These are phyloP conservation scores for Phyllotis vaccarum DNA, from an alignment of 2,797 vertebrate species.

Conservation along the genomic window DNA sequence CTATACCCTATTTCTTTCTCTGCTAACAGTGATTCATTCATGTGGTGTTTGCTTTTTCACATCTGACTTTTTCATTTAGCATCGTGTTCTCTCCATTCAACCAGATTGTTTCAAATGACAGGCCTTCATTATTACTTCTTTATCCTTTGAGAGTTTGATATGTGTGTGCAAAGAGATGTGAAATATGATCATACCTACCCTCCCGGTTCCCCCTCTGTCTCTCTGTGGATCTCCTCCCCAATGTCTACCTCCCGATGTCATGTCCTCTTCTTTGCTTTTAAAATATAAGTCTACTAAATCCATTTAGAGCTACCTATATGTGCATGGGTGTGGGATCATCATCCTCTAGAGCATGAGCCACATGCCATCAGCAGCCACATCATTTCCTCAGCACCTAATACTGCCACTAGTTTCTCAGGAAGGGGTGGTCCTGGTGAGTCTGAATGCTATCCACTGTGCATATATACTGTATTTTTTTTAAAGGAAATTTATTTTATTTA, in stretches of 20 bases:
- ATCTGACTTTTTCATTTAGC: neutral
- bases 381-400: neutral
- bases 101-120: neutral
- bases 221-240: neutral
- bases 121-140: neutral
- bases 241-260: neutral
- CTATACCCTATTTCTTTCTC: neutral
- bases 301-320: neutral
- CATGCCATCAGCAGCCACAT: neutral
- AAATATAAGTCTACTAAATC: neutral
- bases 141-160: neutral
- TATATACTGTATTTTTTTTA: neutral
- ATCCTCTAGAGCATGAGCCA: neutral
- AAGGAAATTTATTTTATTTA: neutral
- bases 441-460: neutral
- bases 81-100: neutral
- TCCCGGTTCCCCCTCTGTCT: neutral
- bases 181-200: neutral
- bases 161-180: too few relatives aligned
- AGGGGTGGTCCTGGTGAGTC: neutral
- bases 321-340: too few relatives aligned
- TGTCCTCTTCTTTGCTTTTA: neutral
- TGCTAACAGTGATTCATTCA: neutral
- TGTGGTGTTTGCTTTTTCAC: neutral
- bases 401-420: neutral